Percentiles rank a stretch among this genome's conserved stretches.
Evolutionary conservation across 2,888 invertebrate species (phyloP).

Genomic region (Meteorus cinctellus): DNA sequence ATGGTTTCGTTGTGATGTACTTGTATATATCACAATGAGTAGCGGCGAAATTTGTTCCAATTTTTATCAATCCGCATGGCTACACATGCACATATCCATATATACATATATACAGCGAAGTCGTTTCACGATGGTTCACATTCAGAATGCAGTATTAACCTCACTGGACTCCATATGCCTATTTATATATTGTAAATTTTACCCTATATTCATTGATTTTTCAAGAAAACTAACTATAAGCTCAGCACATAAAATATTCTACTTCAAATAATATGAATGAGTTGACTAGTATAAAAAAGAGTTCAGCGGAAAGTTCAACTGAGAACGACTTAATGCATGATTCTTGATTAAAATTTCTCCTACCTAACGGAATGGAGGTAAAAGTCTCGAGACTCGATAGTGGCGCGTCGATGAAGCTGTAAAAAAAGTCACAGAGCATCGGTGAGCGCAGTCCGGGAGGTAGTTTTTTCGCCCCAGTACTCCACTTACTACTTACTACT

Average conservation of each 20-base stretch:
- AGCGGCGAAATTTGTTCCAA: too few species aligned
- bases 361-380: constrained; percentile 62
- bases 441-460: constrained; percentile 59
- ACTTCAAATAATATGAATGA: background rate
- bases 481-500: constrained; percentile 67
- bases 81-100: too few species aligned
- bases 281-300: background rate
- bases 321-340: background rate
- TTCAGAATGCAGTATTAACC: too few species aligned
- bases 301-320: background rate
- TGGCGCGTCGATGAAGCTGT: constrained; percentile 17
- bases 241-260: background rate
- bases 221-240: background rate
- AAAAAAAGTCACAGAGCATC: constrained; percentile 16
- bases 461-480: constrained; percentile 70
- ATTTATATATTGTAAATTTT: too few species aligned
- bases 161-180: too few species aligned
- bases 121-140: too few species aligned
- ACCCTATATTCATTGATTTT: background rate
- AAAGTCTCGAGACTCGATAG: constrained; percentile 39
- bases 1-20: too few species aligned
- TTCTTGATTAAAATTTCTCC: constrained; percentile 61
- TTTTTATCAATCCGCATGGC: too few species aligned
- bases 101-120: too few species aligned
- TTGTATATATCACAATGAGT: too few species aligned